These are phyloP conservation scores for Adelges cooleyi DNA, from an alignment of 1,140 invertebrate genomes.

Conservation along the genomic window DNA sequence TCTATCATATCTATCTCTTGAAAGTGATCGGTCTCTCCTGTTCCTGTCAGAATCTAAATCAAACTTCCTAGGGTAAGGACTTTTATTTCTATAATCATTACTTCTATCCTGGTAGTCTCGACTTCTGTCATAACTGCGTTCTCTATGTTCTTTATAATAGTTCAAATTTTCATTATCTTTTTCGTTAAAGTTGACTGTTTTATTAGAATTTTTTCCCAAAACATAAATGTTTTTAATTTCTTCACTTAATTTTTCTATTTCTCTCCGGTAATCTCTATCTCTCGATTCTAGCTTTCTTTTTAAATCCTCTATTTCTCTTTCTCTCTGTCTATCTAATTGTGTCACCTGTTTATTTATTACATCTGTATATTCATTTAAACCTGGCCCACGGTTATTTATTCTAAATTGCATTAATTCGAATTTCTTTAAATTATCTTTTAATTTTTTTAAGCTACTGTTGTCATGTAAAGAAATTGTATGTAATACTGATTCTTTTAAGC, in stretches of 20 bases:
- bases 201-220: no score
- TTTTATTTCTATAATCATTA: no score
- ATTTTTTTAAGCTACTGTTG: neutral
- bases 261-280: neutral
- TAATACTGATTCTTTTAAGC: neutral
- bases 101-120: no score
- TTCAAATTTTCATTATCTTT: no score
- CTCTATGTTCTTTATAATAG: no score
- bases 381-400: neutral
- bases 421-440: conserved; percentile 2
- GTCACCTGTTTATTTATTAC: neutral
- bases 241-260: neutral
- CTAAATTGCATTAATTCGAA: neutral
- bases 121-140: no score
- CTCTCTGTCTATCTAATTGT: neutral
- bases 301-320: neutral
- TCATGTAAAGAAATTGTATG: neutral
- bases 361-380: neutral
- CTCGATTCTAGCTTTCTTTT: neutral
- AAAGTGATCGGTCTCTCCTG: no score
- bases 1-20: no score
- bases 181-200: no score
- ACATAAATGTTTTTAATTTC: neutral
- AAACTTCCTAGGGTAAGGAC: no score
- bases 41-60: no score